Conservation (phyloP, 2,113 vertebrate genomes). For the Collichthys lucidus region DNA sequence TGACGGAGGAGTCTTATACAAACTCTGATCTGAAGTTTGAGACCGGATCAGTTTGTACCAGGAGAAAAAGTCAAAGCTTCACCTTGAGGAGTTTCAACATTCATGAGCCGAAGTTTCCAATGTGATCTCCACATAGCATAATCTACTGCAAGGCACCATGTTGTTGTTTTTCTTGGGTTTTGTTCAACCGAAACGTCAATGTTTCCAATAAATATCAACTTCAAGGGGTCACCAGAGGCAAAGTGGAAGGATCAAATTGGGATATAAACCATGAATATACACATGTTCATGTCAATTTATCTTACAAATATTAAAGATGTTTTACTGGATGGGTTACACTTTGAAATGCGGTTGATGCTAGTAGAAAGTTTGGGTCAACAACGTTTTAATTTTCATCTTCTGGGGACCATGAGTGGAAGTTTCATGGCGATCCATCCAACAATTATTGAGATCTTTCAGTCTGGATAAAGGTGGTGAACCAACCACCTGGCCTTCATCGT, state of each 20-base stretch:
- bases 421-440: neutral
- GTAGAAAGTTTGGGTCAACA: no score
- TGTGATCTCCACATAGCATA: neutral
- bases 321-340: no score
- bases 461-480: no score
- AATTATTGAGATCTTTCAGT: neutral
- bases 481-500: neutral
- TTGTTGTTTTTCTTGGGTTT: no score
- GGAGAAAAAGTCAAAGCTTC: neutral
- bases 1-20: neutral
- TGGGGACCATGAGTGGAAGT: neutral
- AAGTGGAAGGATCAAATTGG: neutral
- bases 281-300: no score
- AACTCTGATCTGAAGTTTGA: neutral
- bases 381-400: neutral
- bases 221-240: no score
- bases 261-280: no score
- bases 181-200: no score
- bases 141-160: neutral
- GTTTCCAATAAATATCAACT: no score
- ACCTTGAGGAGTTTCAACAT: slow-evolving; percentile 3
- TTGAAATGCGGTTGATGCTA: no score
- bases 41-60: neutral
- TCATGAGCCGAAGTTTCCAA: no score
- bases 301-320: no score